Evolutionary conservation across 1,140 invertebrate species (phyloP).

Genomic region (Carposina sasakii): DNA sequence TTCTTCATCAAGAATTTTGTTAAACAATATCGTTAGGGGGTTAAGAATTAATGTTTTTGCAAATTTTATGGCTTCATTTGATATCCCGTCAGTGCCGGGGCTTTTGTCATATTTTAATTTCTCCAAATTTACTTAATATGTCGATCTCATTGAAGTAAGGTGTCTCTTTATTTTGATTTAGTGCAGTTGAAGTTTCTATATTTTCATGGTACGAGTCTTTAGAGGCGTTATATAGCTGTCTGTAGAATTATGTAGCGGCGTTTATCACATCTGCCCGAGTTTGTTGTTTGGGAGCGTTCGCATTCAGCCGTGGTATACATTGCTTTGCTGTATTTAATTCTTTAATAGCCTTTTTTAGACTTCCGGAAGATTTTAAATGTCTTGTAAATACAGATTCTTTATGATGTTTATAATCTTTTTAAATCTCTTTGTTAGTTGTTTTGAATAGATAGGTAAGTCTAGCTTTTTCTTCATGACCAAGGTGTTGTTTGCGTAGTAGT

Average conservation of each 20-base stretch:
- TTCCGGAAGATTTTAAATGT: no score
- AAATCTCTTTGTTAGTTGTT: no score
- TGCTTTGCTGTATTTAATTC: conserved; percentile 23
- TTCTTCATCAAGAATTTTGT: conserved; percentile 29
- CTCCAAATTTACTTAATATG: conserved; percentile 15
- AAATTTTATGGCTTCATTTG: conserved; percentile 21
- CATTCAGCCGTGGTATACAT: conserved; percentile 24
- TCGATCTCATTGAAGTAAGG: neutral
- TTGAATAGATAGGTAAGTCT: no score
- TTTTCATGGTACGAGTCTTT: no score
- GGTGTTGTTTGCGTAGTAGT: no score
- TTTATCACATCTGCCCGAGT: conserved; percentile 24
- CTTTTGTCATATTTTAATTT: conserved; percentile 24
- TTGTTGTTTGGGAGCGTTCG: conserved; percentile 10
- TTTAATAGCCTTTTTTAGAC: no score
- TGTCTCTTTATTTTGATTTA: neutral
- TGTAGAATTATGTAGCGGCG: conserved; percentile 23
- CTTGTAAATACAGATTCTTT: no score
- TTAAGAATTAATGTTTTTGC: conserved; percentile 17
- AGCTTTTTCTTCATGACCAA: no score
- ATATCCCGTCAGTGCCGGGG: conserved; percentile 15
- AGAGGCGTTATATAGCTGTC: conserved; percentile 23
- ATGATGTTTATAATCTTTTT: no score
- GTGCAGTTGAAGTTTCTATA: no score
- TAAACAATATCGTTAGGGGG: conserved; percentile 20